phyloP scores from a whole-genome alignment of 2,113 vertebrate genomes.

The Mesitornis unicolor region DNA sequence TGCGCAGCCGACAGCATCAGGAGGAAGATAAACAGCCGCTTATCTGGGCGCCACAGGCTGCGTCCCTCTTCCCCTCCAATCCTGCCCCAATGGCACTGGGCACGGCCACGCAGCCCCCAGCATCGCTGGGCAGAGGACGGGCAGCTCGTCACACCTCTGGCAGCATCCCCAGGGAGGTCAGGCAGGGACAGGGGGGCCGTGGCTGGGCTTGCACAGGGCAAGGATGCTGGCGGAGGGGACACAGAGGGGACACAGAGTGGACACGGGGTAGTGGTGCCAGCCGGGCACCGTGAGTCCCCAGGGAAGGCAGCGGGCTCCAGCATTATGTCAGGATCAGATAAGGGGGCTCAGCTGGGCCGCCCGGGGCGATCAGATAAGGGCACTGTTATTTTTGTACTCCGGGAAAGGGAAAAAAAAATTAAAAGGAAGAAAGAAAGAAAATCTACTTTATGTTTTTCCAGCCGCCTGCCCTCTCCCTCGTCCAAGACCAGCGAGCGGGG shows the following conservation, averaged over 20 bases:
- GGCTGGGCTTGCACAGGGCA: neutral
- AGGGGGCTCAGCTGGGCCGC: slow-evolving; percentile 57
- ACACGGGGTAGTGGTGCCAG: neutral
- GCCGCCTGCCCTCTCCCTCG: neutral
- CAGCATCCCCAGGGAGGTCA: neutral
- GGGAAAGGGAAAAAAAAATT: slow-evolving; percentile 60
- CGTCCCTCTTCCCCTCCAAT: slow-evolving; percentile 72
- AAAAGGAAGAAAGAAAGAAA: slow-evolving; percentile 61
- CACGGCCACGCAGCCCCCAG: neutral
- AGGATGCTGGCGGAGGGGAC: neutral
- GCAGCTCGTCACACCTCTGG: neutral
- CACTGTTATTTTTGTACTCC: slow-evolving; percentile 74
- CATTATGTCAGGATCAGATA: slow-evolving; percentile 81
- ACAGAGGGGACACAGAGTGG: too few relatives aligned
- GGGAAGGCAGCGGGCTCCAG: slow-evolving; percentile 62
- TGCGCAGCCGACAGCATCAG: slow-evolving; percentile 80
- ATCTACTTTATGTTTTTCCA: slow-evolving; percentile 36
- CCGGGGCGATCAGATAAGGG: slow-evolving; percentile 76
- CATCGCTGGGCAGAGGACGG: neutral
- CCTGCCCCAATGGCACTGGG: neutral
- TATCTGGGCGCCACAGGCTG: slow-evolving; percentile 85
- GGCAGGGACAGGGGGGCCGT: neutral
- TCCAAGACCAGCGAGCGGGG: slow-evolving; percentile 42
- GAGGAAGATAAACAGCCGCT: slow-evolving; percentile 91
- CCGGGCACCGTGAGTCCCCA: neutral